These are phyloP conservation scores for Antrozous pallidus DNA, from an alignment of 2,797 vertebrate genomes.

Conservation along the genomic window DNA sequence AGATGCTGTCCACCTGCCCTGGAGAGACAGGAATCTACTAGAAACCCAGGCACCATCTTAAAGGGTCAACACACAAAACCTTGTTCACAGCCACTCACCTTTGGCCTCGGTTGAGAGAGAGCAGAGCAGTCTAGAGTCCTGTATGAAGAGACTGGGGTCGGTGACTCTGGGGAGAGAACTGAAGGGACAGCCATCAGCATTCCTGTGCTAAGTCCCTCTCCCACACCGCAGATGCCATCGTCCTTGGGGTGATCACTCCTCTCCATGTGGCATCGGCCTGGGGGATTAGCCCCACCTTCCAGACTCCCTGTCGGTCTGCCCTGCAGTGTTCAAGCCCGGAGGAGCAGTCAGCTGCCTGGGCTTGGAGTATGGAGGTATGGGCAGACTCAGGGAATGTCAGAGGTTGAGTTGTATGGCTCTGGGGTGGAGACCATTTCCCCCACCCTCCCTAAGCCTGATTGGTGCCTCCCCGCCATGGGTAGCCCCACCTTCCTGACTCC, in stretches of 20 bases:
- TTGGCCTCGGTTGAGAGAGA: neutral
- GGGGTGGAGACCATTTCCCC: neutral
- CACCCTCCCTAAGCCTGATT: neutral
- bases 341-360: neutral
- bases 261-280: neutral
- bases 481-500: neutral
- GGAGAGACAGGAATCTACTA: neutral
- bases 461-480: neutral
- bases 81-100: neutral
- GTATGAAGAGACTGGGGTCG: neutral
- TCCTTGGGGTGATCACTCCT: neutral
- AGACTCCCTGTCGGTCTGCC: rapidly evolving
- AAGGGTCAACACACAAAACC: neutral
- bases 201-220: neutral
- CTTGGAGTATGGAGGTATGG: neutral
- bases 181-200: neutral
- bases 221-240: neutral
- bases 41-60: neutral
- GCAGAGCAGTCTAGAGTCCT: neutral
- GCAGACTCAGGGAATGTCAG: neutral
- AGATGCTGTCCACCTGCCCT: neutral
- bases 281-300: neutral
- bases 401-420: neutral
- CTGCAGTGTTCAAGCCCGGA: neutral
- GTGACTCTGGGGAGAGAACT: neutral